Conservation (phyloP, 2,888 invertebrate species). For the Pteria penguin region DNA sequence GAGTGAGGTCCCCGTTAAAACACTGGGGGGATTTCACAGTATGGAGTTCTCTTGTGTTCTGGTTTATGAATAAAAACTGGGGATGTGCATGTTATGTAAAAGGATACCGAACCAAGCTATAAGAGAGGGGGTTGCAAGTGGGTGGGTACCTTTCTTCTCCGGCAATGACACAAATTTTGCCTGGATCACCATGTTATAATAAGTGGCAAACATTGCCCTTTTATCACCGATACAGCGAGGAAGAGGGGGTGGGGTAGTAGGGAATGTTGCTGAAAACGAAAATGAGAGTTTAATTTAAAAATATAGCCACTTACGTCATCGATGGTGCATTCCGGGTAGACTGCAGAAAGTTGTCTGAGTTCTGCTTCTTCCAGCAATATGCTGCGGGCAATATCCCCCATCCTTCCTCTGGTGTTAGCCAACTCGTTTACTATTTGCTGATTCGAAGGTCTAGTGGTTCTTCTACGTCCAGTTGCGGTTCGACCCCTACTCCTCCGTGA, state of each 20-base stretch:
- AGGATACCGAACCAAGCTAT: no score
- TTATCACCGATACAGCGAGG: no score
- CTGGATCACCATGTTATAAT: no score
- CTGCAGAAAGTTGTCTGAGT: neutral
- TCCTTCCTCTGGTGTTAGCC: neutral
- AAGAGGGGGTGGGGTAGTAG: neutral
- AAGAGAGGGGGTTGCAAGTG: no score
- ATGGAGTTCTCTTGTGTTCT: no score
- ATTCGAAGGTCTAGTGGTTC: neutral
- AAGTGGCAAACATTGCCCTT: no score
- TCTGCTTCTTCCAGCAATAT: neutral
- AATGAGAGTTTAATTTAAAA: neutral
- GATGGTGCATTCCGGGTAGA: neutral
- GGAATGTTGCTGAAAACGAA: neutral
- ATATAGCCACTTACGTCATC: neutral
- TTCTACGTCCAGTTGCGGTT: neutral
- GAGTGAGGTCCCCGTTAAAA: no score
- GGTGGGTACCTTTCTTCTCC: no score
- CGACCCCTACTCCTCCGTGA: neutral
- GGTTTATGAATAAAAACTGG: no score
- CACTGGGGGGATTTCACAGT: no score
- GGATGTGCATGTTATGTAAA: no score
- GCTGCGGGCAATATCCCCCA: neutral
- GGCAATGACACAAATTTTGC: no score
- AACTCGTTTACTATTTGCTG: neutral